phyloP scores from a whole-genome alignment of 2,797 vertebrate genomes.

The Rhinoraja longicauda region DNA sequence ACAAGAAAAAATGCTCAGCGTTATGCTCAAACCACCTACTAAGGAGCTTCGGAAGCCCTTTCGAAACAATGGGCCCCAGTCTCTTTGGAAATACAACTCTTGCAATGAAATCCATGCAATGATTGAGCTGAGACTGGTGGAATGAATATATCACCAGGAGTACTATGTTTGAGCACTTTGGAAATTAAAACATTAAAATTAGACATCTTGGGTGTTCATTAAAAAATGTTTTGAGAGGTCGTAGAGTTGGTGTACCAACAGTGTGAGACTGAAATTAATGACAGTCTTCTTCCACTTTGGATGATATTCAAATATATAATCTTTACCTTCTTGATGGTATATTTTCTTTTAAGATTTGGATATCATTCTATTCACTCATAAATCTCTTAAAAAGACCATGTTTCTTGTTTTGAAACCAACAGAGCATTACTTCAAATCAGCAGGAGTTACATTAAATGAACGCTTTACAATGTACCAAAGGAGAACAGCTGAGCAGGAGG shows the following conservation, averaged over 20 bases:
- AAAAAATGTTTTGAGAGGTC: background rate
- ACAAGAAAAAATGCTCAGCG: background rate
- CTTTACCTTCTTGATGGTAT: background rate
- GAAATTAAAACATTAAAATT: background rate
- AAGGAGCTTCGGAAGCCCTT: background rate
- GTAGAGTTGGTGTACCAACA: background rate
- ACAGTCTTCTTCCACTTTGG: background rate
- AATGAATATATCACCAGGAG: background rate
- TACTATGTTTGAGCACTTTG: background rate
- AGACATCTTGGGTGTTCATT: background rate
- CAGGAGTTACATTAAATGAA: constrained; percentile 86
- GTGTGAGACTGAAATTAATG: background rate
- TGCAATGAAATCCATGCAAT: background rate
- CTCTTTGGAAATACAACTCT: too few relatives aligned
- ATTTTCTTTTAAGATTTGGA: background rate
- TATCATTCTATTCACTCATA: background rate
- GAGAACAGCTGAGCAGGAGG: constrained; percentile 86
- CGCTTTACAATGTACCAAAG: constrained; percentile 96
- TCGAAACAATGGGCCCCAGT: background rate
- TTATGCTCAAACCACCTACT: background rate
- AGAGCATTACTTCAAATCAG: constrained; percentile 92
- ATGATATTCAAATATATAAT: background rate
- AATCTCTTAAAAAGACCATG: background rate
- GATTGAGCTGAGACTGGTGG: background rate
- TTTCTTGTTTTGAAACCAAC: constrained; percentile 43